Evolutionary conservation across 2,113 vertebrate genomes (phyloP), one percentile per base, ranked within the genome.

Genomic region (Tetraodon nigroviridis): DNA sequence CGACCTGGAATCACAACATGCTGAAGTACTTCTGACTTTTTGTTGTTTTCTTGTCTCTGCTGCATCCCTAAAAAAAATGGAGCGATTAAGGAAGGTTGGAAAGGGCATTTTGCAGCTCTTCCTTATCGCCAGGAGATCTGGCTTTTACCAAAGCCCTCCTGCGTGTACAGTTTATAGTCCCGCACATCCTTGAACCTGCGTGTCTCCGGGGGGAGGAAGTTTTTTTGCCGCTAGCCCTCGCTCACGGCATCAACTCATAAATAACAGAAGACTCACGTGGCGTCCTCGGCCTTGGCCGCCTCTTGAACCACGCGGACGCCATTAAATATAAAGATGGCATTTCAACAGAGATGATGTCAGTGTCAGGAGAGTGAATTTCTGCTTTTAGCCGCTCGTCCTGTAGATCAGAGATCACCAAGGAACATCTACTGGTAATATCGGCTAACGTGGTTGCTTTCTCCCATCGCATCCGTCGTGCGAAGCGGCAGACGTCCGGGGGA

Each of bases 211-310:
- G 37, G 59, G 55, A 76, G 55, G 29, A 58, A 59, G 49, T 54
- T 69, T 54, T 69, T 66, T 17, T 61, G 42, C 74, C 54, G 54
- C 69, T 55, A n/a, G 15, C 18, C 22, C 67, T 74, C 46, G 22
- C 78, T 71, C 71, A 42, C 66, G 71, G 74, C 75, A 79, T 80
- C 80, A 67, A 62, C 42, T 63, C 68, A 86, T 84, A 53, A 84
- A 86, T 83, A 65, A 76, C 82, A 15, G 67, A 86, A 18, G 54
- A 64, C 52, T 53, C 76, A 77, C 50, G 61, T 75, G 77, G 19
- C 5, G 51, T 45, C 61, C 53, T 61, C 4, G 1, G 41, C 37
- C 69, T 24, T 7, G 52, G 47, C 27, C 61, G 13, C 48, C 51
- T 62, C 73, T 75, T 0, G 0, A 42, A 63, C 53, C 57, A 24